phyloP scores from a whole-genome alignment of 1,140 invertebrate species.

The Euura lappo region DNA sequence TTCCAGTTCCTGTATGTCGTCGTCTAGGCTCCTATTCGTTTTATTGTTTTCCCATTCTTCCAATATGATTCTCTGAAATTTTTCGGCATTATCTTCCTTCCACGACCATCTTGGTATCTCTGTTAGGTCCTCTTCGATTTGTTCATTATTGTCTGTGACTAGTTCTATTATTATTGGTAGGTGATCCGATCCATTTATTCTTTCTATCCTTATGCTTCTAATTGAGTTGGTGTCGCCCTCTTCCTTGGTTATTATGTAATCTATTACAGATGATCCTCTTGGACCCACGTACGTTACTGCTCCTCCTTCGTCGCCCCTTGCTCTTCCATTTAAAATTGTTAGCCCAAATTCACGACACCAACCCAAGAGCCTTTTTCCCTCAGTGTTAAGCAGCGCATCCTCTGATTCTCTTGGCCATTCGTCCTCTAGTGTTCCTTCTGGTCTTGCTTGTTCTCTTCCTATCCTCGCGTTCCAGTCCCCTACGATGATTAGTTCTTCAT shows the following conservation, averaged over 20 bases:
- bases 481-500: conserved; percentile 2
- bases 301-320: conserved; percentile 11
- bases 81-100: too few species aligned
- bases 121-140: too few species aligned
- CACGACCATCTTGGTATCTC: too few species aligned
- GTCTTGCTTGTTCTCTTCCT: conserved; percentile 13
- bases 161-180: conserved; percentile 12
- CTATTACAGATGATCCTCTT: conserved; percentile 8
- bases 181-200: conserved; percentile 13
- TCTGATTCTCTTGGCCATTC: conserved; percentile 4
- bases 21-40: too few species aligned
- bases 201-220: neutral
- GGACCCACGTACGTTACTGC: conserved; percentile 3
- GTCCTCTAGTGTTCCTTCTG: too few species aligned
- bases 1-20: too few species aligned
- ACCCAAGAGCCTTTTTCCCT: conserved; percentile 17
- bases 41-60: too few species aligned
- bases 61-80: too few species aligned
- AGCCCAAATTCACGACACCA: conserved; percentile 13
- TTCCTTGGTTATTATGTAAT: neutral
- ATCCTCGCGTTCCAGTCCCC: conserved; percentile 21
- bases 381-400: conserved; percentile 12
- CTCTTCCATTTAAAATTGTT: conserved; percentile 13
- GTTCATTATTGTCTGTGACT: too few species aligned
- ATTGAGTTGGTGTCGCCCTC: neutral